phyloP scores from a whole-genome alignment of 1,140 invertebrate species.

The Cotesia vestalis region DNA sequence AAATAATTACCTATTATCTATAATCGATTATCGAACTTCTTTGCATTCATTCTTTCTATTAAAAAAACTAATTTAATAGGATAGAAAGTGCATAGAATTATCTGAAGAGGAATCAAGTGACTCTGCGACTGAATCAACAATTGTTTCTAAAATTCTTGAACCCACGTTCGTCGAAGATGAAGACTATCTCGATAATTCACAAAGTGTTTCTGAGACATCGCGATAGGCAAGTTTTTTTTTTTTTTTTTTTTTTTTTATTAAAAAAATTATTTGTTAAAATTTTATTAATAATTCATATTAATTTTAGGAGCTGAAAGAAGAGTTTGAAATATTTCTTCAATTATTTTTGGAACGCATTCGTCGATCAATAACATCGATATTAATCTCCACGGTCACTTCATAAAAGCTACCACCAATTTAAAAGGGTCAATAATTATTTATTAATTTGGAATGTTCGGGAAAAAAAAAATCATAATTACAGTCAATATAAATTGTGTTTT shows the following conservation, averaged over 20 bases:
- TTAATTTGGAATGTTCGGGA: no score
- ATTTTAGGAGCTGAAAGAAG: background rate
- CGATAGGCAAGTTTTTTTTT: background rate
- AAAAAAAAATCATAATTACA: no score
- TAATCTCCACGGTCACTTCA: no score
- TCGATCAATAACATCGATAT: no score
- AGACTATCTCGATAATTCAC: constrained; percentile 35
- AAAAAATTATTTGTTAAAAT: no score
- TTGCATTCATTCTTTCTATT: background rate
- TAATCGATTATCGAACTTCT: background rate
- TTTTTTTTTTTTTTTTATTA: no score
- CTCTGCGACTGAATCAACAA: constrained; percentile 44
- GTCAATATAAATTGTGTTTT: no score
- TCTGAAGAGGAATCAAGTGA: constrained; percentile 41
- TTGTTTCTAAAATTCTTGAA: constrained; percentile 47
- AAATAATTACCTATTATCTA: constrained; percentile 1
- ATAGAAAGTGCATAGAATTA: constrained; percentile 54
- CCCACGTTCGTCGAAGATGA: constrained; percentile 46
- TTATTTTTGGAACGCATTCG: no score
- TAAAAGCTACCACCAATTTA: no score
- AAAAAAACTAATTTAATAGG: constrained; percentile 41
- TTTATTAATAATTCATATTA: no score
- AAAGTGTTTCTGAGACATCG: constrained; percentile 15
- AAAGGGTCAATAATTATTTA: no score
- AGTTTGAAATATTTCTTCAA: constrained; percentile 4